phyloP scores from a whole-genome alignment of 92 coral and sea anemone genomes.

The Phenganax subtilis region DNA sequence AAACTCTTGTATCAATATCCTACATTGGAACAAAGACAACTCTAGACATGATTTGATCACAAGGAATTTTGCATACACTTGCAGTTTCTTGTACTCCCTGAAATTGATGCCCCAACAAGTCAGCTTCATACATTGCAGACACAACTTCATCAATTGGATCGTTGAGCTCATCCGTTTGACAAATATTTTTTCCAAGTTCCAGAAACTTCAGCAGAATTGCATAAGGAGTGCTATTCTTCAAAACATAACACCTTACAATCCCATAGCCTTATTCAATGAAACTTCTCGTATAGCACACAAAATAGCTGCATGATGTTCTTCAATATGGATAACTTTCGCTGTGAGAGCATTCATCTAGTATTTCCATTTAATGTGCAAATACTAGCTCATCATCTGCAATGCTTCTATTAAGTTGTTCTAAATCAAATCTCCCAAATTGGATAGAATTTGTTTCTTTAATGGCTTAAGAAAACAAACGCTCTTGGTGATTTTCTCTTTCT shows the following conservation, averaged over 20 bases:
- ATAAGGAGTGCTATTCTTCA: not conserved
- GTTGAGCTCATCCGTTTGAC: not conserved
- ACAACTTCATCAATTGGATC: not conserved
- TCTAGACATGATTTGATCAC: not conserved
- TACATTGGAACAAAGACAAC: not conserved
- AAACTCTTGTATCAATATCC: too few species aligned
- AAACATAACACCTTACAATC: not conserved
- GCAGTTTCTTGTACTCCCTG: not conserved
- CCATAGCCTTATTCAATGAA: not conserved
- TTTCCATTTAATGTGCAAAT: constrained; percentile 7
- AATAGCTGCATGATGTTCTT: constrained; percentile 17
- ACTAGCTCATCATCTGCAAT: not conserved
- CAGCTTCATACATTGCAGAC: not conserved
- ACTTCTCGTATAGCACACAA: not conserved
- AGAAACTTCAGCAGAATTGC: not conserved
- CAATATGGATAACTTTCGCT: constrained; percentile 4
- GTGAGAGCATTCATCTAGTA: not conserved
- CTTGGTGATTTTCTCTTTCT: not conserved
- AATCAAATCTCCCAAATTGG: not conserved
- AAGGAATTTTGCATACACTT: not conserved
- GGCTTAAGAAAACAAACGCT: not conserved
- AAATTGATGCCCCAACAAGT: not conserved
- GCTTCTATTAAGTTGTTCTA: not conserved
- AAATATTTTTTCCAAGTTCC: not conserved
- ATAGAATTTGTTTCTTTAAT: not conserved